phyloP scores from a whole-genome alignment of 2,797 vertebrate species.

The Myotis planiceps region DNA sequence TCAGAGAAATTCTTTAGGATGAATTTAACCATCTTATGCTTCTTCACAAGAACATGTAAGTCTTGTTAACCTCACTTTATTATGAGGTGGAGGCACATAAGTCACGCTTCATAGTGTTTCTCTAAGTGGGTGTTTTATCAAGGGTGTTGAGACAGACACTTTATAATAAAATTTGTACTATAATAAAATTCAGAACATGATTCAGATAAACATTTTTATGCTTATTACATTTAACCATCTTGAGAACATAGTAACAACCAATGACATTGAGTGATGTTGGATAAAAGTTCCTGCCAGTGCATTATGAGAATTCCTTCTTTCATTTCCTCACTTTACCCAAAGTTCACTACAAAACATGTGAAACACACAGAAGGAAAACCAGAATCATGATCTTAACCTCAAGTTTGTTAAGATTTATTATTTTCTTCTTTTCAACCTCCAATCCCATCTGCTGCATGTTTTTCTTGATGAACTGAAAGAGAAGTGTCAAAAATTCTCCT shows the following conservation, averaged over 20 bases:
- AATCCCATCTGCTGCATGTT: not conserved
- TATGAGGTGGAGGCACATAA: not conserved
- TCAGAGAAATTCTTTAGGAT: not conserved
- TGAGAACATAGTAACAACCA: not conserved
- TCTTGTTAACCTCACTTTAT: not conserved
- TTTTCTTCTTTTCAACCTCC: not conserved
- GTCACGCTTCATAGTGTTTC: not conserved
- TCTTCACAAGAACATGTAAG: not conserved
- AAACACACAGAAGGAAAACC: not conserved
- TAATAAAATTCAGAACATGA: not conserved
- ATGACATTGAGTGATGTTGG: not conserved
- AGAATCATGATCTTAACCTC: not conserved
- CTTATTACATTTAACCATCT: not conserved
- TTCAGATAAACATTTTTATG: not conserved
- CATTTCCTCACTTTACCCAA: not conserved
- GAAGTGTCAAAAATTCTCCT: not conserved
- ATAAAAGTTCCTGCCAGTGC: not conserved
- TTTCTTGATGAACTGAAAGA: not conserved
- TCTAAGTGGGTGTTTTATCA: not conserved
- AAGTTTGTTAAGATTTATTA: not conserved
- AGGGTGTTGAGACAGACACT: not conserved
- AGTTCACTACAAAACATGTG: not conserved
- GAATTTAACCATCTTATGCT: not conserved
- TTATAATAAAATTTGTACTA: not conserved
- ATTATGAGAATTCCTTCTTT: not conserved